Evolutionary conservation across 2,113 vertebrate species (phyloP).

Genomic region (Verasper variegatus): DNA sequence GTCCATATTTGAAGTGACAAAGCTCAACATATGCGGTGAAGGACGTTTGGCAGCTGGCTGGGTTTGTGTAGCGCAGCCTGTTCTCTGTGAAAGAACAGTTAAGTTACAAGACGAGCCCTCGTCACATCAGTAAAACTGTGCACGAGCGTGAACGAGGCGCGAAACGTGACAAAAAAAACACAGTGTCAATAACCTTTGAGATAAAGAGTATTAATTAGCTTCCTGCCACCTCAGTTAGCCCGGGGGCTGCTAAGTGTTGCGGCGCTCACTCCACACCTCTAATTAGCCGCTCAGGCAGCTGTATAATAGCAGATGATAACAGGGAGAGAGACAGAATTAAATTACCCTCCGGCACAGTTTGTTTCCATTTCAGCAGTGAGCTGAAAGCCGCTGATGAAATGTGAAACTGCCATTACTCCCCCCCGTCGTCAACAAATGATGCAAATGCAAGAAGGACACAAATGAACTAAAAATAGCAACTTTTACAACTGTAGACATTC

Average conservation of each 20-base stretch:
- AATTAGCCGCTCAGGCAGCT: constrained; percentile 63
- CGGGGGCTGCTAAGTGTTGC: constrained; percentile 32
- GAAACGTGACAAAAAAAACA: neutral
- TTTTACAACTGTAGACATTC: neutral
- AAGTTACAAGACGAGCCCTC: neutral
- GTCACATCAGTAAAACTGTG: neutral
- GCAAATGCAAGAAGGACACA: neutral
- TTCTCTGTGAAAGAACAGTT: neutral
- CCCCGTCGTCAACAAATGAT: constrained; percentile 3
- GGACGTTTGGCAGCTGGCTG: too few species aligned
- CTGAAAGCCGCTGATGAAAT: constrained; percentile 27
- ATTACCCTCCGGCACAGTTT: constrained; percentile 50
- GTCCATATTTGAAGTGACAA: too few species aligned
- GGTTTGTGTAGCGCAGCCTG: too few species aligned
- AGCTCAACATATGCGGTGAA: too few species aligned
- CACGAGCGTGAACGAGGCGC: neutral
- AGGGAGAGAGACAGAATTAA: constrained; percentile 42
- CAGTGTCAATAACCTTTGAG: neutral
- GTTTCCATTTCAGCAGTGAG: constrained; percentile 23
- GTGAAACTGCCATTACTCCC: constrained; percentile 8
- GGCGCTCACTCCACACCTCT: constrained; percentile 52
- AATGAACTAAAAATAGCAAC: neutral
- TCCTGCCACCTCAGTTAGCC: constrained; percentile 8
- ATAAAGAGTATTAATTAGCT: constrained; percentile 2
- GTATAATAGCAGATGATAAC: constrained; percentile 62